phyloP scores from a whole-genome alignment of 2,113 vertebrate genomes.

The Hyla sarda region DNA sequence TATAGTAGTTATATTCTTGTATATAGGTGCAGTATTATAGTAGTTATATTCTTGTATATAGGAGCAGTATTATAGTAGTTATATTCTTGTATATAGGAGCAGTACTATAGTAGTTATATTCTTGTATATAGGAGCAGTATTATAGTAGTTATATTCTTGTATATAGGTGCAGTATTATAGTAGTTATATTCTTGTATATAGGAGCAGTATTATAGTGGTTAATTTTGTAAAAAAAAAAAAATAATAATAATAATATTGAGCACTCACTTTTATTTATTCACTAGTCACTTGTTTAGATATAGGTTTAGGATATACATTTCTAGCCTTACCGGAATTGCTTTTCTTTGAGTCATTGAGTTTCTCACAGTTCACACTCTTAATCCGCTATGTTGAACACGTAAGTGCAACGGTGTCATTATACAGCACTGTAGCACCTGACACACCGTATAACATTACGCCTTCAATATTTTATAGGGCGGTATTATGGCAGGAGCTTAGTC shows the following conservation, averaged over 20 bases:
- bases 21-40: constrained; percentile 5
- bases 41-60: constrained; percentile 8
- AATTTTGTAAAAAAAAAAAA: too few species aligned
- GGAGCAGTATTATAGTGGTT: background rate
- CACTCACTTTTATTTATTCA: too few species aligned
- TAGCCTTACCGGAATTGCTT: background rate
- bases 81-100: background rate
- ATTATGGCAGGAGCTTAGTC: background rate
- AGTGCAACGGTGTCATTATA: background rate
- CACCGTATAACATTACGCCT: background rate
- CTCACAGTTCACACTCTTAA: background rate
- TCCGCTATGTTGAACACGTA: constrained; percentile 25
- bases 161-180: background rate
- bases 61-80: constrained; percentile 16
- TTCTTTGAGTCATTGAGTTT: background rate
- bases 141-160: constrained; percentile 2
- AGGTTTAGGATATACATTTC: too few species aligned
- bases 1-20: constrained; percentile 23
- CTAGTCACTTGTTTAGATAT: too few species aligned
- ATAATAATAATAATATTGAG: too few species aligned
- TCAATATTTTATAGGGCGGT: constrained; percentile 15
- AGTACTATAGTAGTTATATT: constrained; percentile 12
- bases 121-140: background rate
- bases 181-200: constrained; percentile 7
- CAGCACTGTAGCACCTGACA: constrained; percentile 9